Evolutionary conservation across 2,113 vertebrate species (phyloP).

Genomic region (Fregetta grallaria): DNA sequence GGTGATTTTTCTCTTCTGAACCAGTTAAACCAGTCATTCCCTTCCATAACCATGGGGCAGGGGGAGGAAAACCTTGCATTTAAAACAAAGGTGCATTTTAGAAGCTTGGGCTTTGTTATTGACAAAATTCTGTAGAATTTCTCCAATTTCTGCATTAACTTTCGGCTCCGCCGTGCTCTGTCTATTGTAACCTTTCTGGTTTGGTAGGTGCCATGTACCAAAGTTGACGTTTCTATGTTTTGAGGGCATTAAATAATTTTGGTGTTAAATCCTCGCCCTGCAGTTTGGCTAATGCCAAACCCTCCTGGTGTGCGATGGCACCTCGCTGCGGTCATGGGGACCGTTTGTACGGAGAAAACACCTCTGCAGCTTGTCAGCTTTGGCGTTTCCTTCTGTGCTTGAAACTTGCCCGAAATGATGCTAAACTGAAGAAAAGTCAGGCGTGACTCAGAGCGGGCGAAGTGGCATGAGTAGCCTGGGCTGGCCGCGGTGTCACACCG

Average conservation of each 20-base stretch:
- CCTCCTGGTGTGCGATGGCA: accelerated
- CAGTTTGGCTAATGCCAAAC: background rate
- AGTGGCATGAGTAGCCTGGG: background rate
- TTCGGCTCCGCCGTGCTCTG: accelerated
- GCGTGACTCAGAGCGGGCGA: accelerated
- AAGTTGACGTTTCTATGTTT: accelerated
- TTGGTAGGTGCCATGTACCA: accelerated
- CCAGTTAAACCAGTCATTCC: background rate
- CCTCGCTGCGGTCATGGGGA: accelerated
- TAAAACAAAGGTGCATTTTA: background rate
- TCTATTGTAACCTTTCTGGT: background rate
- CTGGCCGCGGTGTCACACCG: accelerated
- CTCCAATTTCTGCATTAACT: background rate
- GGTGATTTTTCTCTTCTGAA: background rate
- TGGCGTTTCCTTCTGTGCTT: accelerated
- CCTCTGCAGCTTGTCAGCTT: accelerated
- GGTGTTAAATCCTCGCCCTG: background rate
- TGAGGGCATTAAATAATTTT: background rate
- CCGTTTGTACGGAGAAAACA: accelerated
- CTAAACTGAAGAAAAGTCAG: accelerated
- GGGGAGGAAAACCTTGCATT: background rate
- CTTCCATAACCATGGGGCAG: background rate
- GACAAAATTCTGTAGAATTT: background rate
- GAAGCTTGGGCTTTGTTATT: background rate
- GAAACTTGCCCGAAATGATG: accelerated